These are phyloP conservation scores for Syngnathoides biaculeatus DNA, from an alignment of 2,113 vertebrate species.

Conservation along the genomic window DNA sequence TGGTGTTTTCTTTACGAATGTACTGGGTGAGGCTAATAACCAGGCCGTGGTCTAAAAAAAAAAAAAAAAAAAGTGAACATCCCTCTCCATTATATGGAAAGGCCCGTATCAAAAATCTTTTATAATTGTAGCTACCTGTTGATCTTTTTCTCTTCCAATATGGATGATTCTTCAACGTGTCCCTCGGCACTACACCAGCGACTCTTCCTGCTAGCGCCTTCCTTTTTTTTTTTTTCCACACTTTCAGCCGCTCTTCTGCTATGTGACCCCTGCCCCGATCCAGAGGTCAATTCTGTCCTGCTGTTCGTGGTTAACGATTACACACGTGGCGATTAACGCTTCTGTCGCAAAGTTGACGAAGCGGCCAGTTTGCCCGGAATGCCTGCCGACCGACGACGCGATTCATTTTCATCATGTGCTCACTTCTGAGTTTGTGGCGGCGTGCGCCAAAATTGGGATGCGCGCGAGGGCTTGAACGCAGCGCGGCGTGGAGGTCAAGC, in stretches of 20 bases:
- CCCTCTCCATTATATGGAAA: too few species aligned
- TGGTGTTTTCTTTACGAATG: too few species aligned
- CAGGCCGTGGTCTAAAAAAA: too few species aligned
- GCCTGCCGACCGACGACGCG: background rate
- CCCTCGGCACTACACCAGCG: too few species aligned
- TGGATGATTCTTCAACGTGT: too few species aligned
- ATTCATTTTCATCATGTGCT: slow-evolving; percentile 20
- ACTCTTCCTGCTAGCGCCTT: background rate
- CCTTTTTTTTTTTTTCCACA: background rate
- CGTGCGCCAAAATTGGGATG: slow-evolving; percentile 3
- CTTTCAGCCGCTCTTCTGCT: background rate
- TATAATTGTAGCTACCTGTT: too few species aligned
- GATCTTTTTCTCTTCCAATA: too few species aligned
- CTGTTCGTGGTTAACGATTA: slow-evolving; percentile 36
- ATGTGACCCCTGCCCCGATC: too few species aligned
- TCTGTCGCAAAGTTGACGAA: background rate
- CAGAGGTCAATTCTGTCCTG: background rate
- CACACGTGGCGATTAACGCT: background rate
- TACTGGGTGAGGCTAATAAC: too few species aligned
- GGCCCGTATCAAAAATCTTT: too few species aligned
- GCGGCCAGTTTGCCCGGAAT: background rate
- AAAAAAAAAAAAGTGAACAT: too few species aligned
- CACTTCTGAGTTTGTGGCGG: background rate
- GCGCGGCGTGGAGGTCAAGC: slow-evolving; percentile 15
- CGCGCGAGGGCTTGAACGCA: slow-evolving; percentile 4